Evolutionary conservation across 2,113 vertebrate genomes (phyloP).

Genomic region (Elaphurus davidianus): DNA sequence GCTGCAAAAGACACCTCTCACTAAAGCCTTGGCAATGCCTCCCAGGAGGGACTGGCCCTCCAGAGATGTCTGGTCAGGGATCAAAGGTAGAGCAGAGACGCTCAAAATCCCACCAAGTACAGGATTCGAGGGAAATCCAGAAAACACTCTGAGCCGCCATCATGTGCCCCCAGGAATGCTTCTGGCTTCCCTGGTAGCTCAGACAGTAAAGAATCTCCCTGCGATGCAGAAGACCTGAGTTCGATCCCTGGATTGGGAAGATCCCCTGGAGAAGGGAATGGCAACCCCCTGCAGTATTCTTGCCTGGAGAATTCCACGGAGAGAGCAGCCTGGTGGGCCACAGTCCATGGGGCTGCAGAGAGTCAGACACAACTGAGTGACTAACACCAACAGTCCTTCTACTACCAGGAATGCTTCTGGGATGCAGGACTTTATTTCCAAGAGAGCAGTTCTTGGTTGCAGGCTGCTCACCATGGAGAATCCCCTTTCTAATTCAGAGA

Average conservation of each 20-base stretch:
- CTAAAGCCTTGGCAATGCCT: not conserved
- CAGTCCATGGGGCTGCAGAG: not conserved
- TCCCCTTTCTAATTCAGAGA: not conserved
- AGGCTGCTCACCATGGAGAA: not conserved
- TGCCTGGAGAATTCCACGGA: not conserved
- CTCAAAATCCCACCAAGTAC: not conserved
- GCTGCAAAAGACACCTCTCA: not conserved
- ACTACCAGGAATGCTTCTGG: not conserved
- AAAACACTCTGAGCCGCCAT: not conserved
- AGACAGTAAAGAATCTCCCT: not conserved
- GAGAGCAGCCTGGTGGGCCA: not conserved
- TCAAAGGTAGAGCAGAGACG: not conserved
- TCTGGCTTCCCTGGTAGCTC: not conserved
- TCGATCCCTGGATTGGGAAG: not conserved
- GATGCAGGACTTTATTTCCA: fast-evolving
- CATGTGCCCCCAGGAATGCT: not conserved
- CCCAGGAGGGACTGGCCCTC: not conserved
- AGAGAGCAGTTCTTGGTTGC: not conserved
- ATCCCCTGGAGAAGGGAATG: not conserved
- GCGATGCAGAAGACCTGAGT: fast-evolving
- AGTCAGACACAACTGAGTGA: fast-evolving
- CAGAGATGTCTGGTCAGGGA: not conserved
- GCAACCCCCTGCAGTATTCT: not conserved
- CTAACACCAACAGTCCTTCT: not conserved
- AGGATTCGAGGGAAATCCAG: not conserved